Conservation (phyloP, 2,113 vertebrate species). For the Tragelaphus buxtoni region DNA sequence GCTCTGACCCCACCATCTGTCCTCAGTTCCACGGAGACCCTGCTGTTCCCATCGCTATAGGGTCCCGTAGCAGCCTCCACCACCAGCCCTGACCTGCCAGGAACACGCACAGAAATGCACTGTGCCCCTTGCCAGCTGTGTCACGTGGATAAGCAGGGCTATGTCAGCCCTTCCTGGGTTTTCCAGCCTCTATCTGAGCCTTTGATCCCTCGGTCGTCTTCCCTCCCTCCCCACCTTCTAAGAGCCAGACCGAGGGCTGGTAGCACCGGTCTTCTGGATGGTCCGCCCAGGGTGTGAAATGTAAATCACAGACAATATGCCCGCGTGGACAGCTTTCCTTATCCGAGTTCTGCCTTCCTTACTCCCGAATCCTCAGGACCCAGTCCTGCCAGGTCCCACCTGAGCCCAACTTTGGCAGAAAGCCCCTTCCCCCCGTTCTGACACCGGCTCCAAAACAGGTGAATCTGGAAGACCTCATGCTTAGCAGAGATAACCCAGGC, state of each 20-base stretch:
- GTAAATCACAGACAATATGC: background rate
- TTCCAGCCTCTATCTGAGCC: background rate
- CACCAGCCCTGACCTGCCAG: background rate
- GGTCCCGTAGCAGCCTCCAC: background rate
- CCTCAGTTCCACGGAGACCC: background rate
- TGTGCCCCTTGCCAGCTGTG: background rate
- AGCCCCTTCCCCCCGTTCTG: background rate
- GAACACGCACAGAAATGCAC: background rate
- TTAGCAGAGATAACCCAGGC: background rate
- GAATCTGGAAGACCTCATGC: background rate
- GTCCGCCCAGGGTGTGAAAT: background rate
- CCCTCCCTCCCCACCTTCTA: background rate
- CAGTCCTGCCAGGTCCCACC: background rate
- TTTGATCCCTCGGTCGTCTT: background rate
- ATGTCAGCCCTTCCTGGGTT: background rate
- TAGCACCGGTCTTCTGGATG: background rate
- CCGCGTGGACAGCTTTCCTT: rapidly evolving
- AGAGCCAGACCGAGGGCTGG: background rate
- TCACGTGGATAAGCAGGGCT: background rate
- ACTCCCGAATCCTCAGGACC: background rate
- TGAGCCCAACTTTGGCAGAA: background rate
- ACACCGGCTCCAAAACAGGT: background rate
- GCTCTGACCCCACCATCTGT: background rate
- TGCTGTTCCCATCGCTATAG: background rate
- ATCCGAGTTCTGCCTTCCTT: background rate